Evolutionary conservation across 2,797 vertebrate species (phyloP).

Genomic region (Aphelocoma californica): DNA sequence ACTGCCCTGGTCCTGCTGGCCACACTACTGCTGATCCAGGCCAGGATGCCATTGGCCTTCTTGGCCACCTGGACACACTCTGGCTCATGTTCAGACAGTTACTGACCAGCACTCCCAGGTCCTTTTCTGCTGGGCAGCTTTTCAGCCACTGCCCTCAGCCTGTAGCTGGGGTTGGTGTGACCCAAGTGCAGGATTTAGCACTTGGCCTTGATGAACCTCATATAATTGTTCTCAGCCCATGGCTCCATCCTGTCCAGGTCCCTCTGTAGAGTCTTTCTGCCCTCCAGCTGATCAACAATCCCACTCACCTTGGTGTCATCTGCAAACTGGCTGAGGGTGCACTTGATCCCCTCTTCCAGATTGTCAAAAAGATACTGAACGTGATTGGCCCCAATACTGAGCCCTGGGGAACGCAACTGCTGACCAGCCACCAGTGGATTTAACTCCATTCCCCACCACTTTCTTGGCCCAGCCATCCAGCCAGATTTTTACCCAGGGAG

Average conservation of each 20-base stretch:
- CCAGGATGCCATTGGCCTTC: neutral
- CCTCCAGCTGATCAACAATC: neutral
- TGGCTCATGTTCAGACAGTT: neutral
- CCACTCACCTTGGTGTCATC: neutral
- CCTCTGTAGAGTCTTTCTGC: neutral
- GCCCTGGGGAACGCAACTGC: rapidly evolving
- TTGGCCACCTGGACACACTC: neutral
- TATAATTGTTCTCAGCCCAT: neutral
- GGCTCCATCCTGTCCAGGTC: neutral
- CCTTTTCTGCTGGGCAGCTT: neutral
- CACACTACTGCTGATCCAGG: neutral
- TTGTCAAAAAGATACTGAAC: neutral
- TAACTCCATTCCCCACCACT: neutral
- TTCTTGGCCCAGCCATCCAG: neutral
- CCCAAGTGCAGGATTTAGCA: neutral
- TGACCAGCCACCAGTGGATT: neutral
- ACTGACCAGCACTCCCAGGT: rapidly evolving
- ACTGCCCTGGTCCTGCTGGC: neutral
- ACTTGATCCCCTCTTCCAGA: neutral
- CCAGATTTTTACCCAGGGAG: neutral
- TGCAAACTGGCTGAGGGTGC: neutral
- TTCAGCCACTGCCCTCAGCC: rapidly evolving
- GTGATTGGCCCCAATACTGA: neutral
- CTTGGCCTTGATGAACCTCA: neutral
- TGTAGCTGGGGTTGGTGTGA: neutral